Base-by-base conservation (phyloP, 2,888 invertebrate species). In the Drosophila heteroneura region DNA sequence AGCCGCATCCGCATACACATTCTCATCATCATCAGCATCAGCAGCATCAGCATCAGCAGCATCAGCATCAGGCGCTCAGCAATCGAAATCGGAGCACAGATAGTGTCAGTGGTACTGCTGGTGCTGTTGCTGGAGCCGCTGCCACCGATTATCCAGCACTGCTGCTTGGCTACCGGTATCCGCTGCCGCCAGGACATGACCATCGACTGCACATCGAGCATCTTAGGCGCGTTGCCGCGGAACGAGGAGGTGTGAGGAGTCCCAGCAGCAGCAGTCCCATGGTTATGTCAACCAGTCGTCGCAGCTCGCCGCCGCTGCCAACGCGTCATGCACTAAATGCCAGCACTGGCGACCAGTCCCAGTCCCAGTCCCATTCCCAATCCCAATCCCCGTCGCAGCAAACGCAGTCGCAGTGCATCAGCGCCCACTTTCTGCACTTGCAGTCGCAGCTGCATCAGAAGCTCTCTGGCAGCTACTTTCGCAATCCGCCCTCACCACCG, bases 281-380 rank as follows among this genome's bases (percentile, higher is more conserved):
- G 95, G 95, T 95, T 94, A 95, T 96, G 95, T 96, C 96, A 93
- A 96, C 96, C 79, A 96, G 95, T 92, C 95, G 95, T 91, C 94
- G 95, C 93, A 95, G 95, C 88, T 96, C 96, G 92, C 95, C 95
- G 83, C 95, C 95, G 81, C 62, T 63, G 59, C 54, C 75, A 22
- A 44, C 74, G 64, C 83, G 74, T 26, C 79, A 70, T 51, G 56
- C 62, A 32, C 44, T 44, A 44, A 58, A 44, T 58, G 58, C 10
- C 32, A 58, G 44, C 44, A 10, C 22, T 30, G 37, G n/a, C 26
- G 49, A 30, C 76, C 94, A 80, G 44, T 47, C 49, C 3, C 74
- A 67, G 10, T 9, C 65, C 71, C 94, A 94, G 90, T 94, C 94
- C 16, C 65, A 72, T 84, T 91, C 92, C 61, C 71, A 66, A 22